Evolutionary conservation across 2,113 vertebrate species (phyloP).

Genomic region (Puffinus mauretanicus): DNA sequence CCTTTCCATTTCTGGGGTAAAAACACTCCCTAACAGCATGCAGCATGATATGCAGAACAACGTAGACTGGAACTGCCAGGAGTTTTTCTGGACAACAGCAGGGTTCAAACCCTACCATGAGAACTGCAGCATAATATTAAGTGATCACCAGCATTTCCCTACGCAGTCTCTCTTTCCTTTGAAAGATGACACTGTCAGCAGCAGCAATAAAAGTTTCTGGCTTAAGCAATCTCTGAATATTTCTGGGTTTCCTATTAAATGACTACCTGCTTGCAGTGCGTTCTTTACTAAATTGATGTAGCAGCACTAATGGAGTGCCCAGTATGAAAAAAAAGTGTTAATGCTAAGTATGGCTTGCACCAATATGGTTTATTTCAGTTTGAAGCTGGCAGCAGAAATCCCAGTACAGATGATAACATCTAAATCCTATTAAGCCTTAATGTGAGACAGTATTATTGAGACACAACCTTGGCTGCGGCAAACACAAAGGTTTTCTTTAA

Average conservation of each 20-base stretch:
- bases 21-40: not conserved
- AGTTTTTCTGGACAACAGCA: not conserved
- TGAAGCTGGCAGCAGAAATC: slow-evolving; percentile 4
- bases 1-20: not conserved
- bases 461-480: not conserved
- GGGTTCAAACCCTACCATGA: not conserved
- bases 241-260: not conserved
- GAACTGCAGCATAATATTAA: not conserved
- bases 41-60: not conserved
- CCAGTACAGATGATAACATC: not conserved
- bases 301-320: not conserved
- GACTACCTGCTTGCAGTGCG: not conserved
- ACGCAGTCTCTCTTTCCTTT: not conserved
- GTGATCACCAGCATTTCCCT: not conserved
- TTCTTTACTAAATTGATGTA: not conserved
- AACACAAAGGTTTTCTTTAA: not conserved
- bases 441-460: not conserved
- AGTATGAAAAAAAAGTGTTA: not conserved
- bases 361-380: not conserved
- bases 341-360: not conserved
- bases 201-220: not conserved
- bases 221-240: not conserved
- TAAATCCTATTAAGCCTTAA: not conserved
- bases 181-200: not conserved
- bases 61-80: not conserved